Base-by-base conservation (phyloP, 2,888 invertebrate species). In the Yponomeuta evonymella region DNA sequence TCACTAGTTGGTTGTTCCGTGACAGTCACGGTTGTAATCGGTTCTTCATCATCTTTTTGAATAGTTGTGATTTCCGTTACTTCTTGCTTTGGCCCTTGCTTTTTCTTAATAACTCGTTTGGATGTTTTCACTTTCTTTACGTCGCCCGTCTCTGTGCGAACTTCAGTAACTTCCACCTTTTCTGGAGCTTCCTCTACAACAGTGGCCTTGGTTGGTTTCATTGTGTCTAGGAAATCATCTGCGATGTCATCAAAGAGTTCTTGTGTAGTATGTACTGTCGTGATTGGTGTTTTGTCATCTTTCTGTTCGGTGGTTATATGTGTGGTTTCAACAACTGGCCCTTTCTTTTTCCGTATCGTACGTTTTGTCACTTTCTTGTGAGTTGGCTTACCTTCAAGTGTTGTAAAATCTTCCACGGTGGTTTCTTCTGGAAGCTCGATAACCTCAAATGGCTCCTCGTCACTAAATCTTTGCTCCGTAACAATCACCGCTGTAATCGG, bases 301-400 rank as follows among this genome's bases (percentile, higher is more conserved):
- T 92, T 89, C 74, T 91, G 88, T 48, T 89, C 76, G 0, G 91
- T 93, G 75, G 87, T 84, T 75, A 93, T 89, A 79, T 87, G 87
- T 30, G 88, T 90, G 8, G 33, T 65, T 70, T 48, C 36, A 2
- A 43, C 70, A 3, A 12, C 10, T 1, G 33, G 80, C 68, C 82
- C 72, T 71, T 76, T 78, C 70, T 70, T 70, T 30, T 69, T 72
- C 30, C 33, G 70, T 12, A 58, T 73, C 15, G 67, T 64, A 8
- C 73, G 73, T 43, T 73, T 73, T 15, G 67, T 68, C 63, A 63
- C 67, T 62, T 62, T 71, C 48, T 69, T 71, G 8, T 65, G 51
- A 8, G 33, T 67, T 8, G 62, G 11, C 69, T 67, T 71, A 58
- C 67, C 67, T 48, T 71, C 67, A 12, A 48, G 48, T 15, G 65